Evolutionary conservation across 2,113 vertebrate genomes (phyloP), one percentile per base, ranked within the genome.

Genomic region (Trogon melanurus): DNA sequence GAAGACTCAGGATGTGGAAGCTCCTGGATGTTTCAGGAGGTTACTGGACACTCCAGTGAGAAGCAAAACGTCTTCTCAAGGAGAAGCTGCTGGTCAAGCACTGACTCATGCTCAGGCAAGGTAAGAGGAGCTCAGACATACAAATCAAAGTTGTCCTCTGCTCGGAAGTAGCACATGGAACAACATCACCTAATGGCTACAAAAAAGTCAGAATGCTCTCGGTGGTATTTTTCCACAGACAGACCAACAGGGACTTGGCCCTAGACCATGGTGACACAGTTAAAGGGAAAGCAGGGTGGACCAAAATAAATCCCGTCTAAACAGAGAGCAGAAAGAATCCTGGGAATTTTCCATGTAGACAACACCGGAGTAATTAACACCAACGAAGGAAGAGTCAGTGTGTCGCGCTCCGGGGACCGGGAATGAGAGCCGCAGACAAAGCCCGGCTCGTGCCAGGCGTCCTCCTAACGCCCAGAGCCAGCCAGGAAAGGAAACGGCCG

Each of bases 251-350:
- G n/a, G 47, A 66, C 56, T 44, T 60, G 74, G 88, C 85, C 79
- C 70, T 11, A 41, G 16, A 72, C 22, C 5, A 13, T 5, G n/a
- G 79, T 74, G 79, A 65, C 70, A 93, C 74, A 81, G 85, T 44
- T n/a, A 50, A 80, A 91, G 78, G 51, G n/a, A 94, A 79, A 79
- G 71, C 66, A 82, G 57, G 26, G 79, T 1, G 0, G 72, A 92
- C 67, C 79, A 91, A 91, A 96, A 92, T 85, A 92, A 95, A 93
- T 57, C 57, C 66, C 8, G 9, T 64, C 79, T 64, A 85, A 95
- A 88, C 85, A 79, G 19, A 85, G 75, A 96, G 62, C 71, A 79
- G 57, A 72, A 87, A 85, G 65, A 95, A 93, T 88, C 71, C 62
- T 53, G 62, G 74, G 82, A 88, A 92, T 90, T 92, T 88, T 85